Conservation (phyloP, 53 echinoderm and acorn worm species). For the Henricia sp. region DNA sequence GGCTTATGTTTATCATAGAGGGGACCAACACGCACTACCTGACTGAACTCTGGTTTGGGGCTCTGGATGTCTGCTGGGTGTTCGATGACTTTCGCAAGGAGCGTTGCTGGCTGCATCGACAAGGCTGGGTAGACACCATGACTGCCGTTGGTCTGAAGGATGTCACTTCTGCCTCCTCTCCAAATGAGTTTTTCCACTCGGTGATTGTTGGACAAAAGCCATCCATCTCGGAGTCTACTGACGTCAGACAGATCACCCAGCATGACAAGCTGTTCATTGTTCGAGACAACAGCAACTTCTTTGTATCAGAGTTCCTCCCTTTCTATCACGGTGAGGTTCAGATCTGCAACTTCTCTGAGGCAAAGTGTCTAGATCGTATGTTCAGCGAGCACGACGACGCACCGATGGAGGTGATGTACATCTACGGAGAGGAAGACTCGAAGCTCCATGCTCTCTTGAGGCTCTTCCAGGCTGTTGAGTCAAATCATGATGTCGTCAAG, state of each 20-base stretch:
- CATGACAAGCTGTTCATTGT: constrained; percentile 51
- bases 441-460: constrained; percentile 44
- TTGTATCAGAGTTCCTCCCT: constrained; percentile 37
- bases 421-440: constrained; percentile 52
- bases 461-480: constrained; percentile 52
- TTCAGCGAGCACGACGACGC: constrained; percentile 35
- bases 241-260: not conserved
- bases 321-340: constrained; percentile 51
- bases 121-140: constrained; percentile 76
- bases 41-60: constrained; percentile 88
- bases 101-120: constrained; percentile 82
- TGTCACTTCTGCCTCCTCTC: constrained; percentile 76
- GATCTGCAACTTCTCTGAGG: constrained; percentile 44
- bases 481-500: constrained; percentile 37
- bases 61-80: constrained; percentile 88
- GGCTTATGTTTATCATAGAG: constrained; percentile 82
- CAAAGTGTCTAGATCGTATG: constrained; percentile 30
- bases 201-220: constrained; percentile 82
- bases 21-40: constrained; percentile 81
- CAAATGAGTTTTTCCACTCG: constrained; percentile 87
- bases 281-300: constrained; percentile 51
- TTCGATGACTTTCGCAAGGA: constrained; percentile 86
- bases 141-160: constrained; percentile 76
- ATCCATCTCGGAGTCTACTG: not conserved
- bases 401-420: constrained; percentile 57